Conservation (phyloP, 1,140 invertebrate species). For the Dolichoris vasculosae region DNA sequence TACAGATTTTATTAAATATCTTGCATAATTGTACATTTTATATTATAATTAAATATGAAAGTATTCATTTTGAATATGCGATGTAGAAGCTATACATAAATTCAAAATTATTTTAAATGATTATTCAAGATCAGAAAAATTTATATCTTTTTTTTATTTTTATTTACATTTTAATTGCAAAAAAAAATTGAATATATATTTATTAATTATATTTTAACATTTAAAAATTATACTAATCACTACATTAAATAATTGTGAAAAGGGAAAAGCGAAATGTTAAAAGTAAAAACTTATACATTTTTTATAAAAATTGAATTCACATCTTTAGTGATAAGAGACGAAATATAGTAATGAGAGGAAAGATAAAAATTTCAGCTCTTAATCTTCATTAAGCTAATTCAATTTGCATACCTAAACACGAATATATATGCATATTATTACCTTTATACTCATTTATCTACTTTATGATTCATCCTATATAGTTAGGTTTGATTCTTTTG, state of each 20-base stretch:
- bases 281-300: background rate
- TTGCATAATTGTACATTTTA: no score
- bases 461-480: slow-evolving; percentile 23
- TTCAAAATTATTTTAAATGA: no score
- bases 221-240: background rate
- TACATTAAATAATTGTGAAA: background rate
- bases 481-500: background rate
- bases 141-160: no score
- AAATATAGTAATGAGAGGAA: background rate
- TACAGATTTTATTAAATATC: no score
- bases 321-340: no score
- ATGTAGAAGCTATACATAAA: no score
- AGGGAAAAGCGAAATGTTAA: background rate
- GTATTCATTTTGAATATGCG: no score
- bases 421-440: slow-evolving; percentile 11
- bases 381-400: slow-evolving; percentile 44
- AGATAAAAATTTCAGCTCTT: slow-evolving; percentile 23
- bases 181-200: no score
- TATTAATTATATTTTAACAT: no score
- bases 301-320: background rate
- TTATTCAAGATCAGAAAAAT: no score
- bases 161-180: no score
- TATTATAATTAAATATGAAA: no score
- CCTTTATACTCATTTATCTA: slow-evolving; percentile 33
- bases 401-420: slow-evolving; percentile 45